Conservation (phyloP, 2,113 vertebrate genomes). For the Sisor rabdophorus region DNA sequence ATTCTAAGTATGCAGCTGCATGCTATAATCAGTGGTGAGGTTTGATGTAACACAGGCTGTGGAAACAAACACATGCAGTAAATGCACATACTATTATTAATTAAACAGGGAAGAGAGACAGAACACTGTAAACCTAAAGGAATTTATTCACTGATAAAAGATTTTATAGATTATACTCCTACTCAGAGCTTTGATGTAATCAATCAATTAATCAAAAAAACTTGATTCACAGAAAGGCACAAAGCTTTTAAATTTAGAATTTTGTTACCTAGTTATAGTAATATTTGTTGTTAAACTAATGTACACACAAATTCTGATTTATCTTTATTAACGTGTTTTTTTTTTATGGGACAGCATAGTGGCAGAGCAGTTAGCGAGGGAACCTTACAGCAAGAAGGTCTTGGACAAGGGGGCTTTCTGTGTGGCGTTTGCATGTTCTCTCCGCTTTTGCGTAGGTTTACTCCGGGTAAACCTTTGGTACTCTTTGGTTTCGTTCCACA, state of each 20-base stretch:
- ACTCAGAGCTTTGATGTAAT: neutral
- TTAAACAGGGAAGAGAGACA: neutral
- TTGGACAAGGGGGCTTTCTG: too few species aligned
- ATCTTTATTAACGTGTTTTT: too few species aligned
- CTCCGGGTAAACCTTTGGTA: too few species aligned
- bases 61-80: slow-evolving; percentile 17
- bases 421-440: too few species aligned
- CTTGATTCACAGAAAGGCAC: slow-evolving; percentile 10
- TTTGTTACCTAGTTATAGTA: neutral
- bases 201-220: slow-evolving; percentile 9
- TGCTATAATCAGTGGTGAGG: slow-evolving; percentile 26
- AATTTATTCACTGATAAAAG: slow-evolving; percentile 6
- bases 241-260: neutral
- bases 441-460: too few species aligned
- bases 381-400: too few species aligned
- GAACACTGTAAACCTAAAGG: slow-evolving; percentile 14
- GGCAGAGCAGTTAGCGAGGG: too few species aligned
- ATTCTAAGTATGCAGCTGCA: slow-evolving; percentile 19
- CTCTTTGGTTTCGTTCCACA: too few species aligned
- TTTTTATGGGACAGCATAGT: too few species aligned
- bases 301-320: neutral
- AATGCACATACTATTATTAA: neutral
- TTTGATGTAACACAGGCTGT: slow-evolving; percentile 14
- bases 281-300: neutral
- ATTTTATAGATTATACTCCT: neutral